Conservation (phyloP, 1,140 invertebrate species). For the Euwallacea similis region DNA sequence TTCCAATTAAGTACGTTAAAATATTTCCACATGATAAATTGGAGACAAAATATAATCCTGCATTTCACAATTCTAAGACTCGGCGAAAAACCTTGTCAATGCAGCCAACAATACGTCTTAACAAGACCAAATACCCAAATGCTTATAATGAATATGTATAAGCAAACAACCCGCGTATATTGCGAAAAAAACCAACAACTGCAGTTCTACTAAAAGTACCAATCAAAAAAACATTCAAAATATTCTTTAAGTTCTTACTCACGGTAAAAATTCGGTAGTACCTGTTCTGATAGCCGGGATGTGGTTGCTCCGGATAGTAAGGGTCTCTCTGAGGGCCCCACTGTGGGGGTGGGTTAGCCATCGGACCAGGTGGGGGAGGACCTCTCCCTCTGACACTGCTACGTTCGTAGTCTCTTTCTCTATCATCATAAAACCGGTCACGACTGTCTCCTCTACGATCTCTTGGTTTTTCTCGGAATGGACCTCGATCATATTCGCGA, state of each 20-base stretch:
- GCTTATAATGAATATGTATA: no score
- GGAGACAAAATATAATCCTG: no score
- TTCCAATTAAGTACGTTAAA: no score
- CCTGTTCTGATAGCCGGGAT: conserved; percentile 24
- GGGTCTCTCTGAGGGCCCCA: conserved; percentile 1
- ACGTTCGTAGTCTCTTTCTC: conserved; percentile 27
- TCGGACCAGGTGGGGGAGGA: conserved; percentile 7
- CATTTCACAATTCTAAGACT: no score
- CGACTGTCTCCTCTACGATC: conserved; percentile 23
- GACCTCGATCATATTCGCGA: conserved; percentile 25
- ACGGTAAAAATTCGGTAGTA: conserved; percentile 14
- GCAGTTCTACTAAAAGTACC: no score
- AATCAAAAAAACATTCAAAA: no score
- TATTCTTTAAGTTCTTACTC: conserved; percentile 4
- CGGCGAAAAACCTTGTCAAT: no score
- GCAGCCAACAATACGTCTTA: no score
- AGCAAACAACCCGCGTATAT: no score
- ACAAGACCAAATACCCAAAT: no score
- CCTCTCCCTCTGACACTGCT: conserved; percentile 6
- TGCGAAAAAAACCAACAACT: no score
- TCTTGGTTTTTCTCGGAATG: conserved; percentile 21
- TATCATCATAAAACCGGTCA: conserved; percentile 28
- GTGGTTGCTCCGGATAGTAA: neutral
- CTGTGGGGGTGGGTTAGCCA: neutral
- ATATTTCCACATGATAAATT: no score